Conservation (phyloP, 2,113 vertebrate species). For the Entelurus aequoreus region DNA sequence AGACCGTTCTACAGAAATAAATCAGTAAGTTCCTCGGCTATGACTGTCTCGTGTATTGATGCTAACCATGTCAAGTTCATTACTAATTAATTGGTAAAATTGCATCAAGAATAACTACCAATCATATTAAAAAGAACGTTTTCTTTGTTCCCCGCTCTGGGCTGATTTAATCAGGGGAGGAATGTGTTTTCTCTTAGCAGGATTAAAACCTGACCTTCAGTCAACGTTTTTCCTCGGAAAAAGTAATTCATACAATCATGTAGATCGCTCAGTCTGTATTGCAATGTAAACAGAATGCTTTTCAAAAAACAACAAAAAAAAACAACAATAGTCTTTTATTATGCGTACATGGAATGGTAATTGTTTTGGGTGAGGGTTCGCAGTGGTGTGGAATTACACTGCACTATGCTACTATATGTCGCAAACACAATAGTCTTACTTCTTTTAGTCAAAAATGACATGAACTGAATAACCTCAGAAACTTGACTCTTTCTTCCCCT, state of each 20-base stretch:
- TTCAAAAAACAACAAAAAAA: too few relatives aligned
- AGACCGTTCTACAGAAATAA: neutral
- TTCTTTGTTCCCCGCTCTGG: neutral
- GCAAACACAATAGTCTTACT: too few relatives aligned
- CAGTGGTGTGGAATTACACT: too few relatives aligned
- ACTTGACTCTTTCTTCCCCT: neutral
- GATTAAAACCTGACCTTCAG: neutral
- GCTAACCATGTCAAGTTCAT: neutral
- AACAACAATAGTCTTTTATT: too few relatives aligned
- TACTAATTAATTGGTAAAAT: neutral
- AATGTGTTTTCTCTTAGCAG: neutral
- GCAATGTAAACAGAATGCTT: too few relatives aligned
- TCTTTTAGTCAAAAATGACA: too few relatives aligned
- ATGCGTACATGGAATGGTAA: too few relatives aligned
- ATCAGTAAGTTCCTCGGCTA: slow-evolving; percentile 6
- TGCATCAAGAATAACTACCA: neutral
- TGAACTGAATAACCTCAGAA: neutral
- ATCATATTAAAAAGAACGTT: neutral
- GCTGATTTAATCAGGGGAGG: neutral
- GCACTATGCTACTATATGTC: too few relatives aligned
- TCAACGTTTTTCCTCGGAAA: neutral
- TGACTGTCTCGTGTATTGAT: too few relatives aligned
- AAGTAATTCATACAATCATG: neutral
- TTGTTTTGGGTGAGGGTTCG: too few relatives aligned
- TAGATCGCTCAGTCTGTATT: too few relatives aligned